Conservation (phyloP, 2,113 vertebrate species). For the Grammomys dolichurus region DNA sequence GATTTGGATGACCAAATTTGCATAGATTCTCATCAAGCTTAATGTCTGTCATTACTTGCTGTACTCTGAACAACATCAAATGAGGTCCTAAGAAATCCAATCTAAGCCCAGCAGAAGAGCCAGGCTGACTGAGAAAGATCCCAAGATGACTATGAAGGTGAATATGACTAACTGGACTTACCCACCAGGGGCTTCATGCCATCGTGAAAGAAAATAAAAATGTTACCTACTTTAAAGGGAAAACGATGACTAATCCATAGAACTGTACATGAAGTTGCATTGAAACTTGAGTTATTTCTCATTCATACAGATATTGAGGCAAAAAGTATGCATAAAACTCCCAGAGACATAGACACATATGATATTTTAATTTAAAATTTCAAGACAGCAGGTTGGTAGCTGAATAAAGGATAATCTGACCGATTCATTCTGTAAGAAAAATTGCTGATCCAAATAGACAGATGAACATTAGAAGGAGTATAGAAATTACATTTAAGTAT, state of each 20-base stretch:
- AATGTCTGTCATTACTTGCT: slow-evolving; percentile 17
- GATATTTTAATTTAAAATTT: slow-evolving; percentile 34
- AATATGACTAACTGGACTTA: slow-evolving; percentile 25
- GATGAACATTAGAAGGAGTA: background rate
- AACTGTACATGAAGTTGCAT: background rate
- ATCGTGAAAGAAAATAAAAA: slow-evolving; percentile 22
- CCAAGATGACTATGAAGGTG: slow-evolving; percentile 1
- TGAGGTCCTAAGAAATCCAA: background rate
- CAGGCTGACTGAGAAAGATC: slow-evolving; percentile 5
- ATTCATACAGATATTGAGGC: background rate
- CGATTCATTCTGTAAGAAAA: background rate
- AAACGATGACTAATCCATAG: background rate
- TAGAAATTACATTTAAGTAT: background rate
- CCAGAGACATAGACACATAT: background rate
- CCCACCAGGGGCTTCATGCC: background rate
- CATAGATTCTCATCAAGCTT: slow-evolving; percentile 62
- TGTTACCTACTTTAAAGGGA: background rate
- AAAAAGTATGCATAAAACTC: background rate
- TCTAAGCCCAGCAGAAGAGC: slow-evolving; percentile 35
- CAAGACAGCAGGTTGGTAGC: background rate
- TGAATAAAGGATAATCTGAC: background rate
- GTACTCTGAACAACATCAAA: background rate
- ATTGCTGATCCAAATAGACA: background rate
- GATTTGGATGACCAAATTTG: slow-evolving; percentile 52
- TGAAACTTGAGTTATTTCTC: background rate